Conservation (phyloP, 2,888 invertebrate genomes). For the Syritta pipiens region DNA sequence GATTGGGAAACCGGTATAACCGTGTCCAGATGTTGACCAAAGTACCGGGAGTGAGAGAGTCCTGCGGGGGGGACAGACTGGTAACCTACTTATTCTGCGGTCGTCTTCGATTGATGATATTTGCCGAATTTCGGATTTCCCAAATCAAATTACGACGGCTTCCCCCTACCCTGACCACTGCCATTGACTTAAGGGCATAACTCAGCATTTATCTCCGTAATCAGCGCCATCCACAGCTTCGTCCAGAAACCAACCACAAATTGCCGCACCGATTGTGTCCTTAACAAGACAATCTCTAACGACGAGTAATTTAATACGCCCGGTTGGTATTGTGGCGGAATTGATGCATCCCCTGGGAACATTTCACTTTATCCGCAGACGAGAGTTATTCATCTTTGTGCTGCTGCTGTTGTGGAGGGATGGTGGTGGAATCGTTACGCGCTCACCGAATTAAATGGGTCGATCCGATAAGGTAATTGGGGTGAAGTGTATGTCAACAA, state of each 20-base stretch:
- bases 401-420: constrained; percentile 26
- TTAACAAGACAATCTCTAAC: constrained; percentile 79
- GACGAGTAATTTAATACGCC: constrained; percentile 77
- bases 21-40: constrained; percentile 46
- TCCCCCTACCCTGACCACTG: constrained; percentile 47
- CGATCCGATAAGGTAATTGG: constrained; percentile 78
- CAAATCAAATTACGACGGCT: constrained; percentile 60
- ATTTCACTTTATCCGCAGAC: constrained; percentile 41
- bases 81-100: constrained; percentile 62
- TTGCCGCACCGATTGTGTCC: constrained; percentile 56
- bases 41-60: constrained; percentile 1
- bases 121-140: constrained; percentile 31
- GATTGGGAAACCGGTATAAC: constrained; percentile 25
- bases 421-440: constrained; percentile 26
- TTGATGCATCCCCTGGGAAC: constrained; percentile 66
- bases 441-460: constrained; percentile 75
- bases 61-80: constrained; percentile 7
- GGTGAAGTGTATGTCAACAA: constrained; percentile 75
- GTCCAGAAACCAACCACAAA: constrained; percentile 54
- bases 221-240: constrained; percentile 31
- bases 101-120: constrained; percentile 18
- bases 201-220: constrained; percentile 45
- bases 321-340: constrained; percentile 63
- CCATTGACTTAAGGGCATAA: constrained; percentile 50
- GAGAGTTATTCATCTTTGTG: constrained; percentile 40